Percentiles rank a stretch among this genome's conserved stretches.
Conservation (phyloP, 2,888 invertebrate species). For the Eristalinus sepulchralis region DNA sequence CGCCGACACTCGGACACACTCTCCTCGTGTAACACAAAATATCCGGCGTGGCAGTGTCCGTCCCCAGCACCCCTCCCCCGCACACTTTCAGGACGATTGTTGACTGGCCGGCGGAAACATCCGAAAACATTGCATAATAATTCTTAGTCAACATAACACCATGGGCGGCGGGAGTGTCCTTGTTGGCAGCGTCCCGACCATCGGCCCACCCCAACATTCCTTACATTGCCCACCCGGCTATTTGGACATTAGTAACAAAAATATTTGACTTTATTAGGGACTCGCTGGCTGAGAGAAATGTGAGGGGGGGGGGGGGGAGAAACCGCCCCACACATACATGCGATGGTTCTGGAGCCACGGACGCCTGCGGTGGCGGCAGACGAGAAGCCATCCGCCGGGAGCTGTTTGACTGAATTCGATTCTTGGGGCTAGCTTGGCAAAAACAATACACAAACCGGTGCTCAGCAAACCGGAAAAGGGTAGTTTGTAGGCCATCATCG, state of each 20-base stretch:
- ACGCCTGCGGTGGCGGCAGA: neutral
- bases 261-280: constrained; percentile 55
- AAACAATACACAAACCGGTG: constrained; percentile 43
- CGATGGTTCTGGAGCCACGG: neutral
- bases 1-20: constrained; percentile 43
- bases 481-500: constrained; percentile 55
- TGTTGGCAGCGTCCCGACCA: constrained; percentile 6
- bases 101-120: constrained; percentile 42
- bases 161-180: constrained; percentile 56
- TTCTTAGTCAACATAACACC: constrained; percentile 51
- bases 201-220: neutral
- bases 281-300: neutral
- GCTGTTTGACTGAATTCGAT: constrained; percentile 17
- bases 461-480: constrained; percentile 63
- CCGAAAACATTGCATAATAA: constrained; percentile 61
- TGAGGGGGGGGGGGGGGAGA: neutral
- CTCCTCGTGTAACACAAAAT: constrained; percentile 34
- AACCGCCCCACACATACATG: neutral
- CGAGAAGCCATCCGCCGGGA: neutral
- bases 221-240: constrained; percentile 11
- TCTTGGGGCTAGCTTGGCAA: constrained; percentile 26
- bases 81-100: constrained; percentile 11
- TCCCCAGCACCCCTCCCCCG: neutral
- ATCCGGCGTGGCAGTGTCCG: constrained; percentile 31
- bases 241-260: constrained; percentile 57